Percentiles rank a stretch among this genome's conserved stretches.
These are phyloP conservation scores for Cherax destructor DNA, from an alignment of 1,140 invertebrate genomes.

Conservation along the genomic window DNA sequence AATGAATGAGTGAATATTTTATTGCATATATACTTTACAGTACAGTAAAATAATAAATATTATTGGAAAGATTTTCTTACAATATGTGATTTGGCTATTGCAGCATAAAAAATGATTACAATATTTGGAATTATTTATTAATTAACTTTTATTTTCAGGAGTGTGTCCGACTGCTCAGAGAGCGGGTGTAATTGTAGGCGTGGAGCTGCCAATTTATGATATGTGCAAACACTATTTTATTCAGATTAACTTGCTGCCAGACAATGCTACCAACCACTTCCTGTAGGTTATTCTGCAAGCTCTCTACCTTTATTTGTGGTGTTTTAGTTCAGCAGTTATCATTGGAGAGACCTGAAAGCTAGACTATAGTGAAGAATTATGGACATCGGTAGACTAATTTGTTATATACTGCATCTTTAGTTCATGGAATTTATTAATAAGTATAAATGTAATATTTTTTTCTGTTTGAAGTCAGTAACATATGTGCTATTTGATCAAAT, in stretches of 20 bases:
- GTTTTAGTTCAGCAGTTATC: neutral
- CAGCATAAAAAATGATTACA: too few relatives aligned
- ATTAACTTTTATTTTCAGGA: slow-evolving; percentile 77
- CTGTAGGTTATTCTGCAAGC: slow-evolving; percentile 80
- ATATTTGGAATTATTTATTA: neutral
- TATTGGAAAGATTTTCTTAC: too few relatives aligned
- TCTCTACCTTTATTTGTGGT: slow-evolving; percentile 10
- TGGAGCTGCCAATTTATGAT: slow-evolving; percentile 96
- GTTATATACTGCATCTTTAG: neutral
- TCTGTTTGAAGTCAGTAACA: too few relatives aligned
- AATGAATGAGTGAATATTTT: too few relatives aligned
- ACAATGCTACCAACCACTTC: slow-evolving; percentile 91
- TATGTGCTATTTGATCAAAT: too few relatives aligned
- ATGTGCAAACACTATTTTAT: slow-evolving; percentile 89
- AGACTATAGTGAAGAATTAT: neutral
- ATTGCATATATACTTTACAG: too few relatives aligned
- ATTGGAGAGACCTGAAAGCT: neutral
- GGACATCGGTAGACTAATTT: neutral
- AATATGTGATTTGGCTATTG: too few relatives aligned
- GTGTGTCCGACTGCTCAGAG: slow-evolving; percentile 93
- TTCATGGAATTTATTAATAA: too few relatives aligned
- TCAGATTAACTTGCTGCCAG: slow-evolving; percentile 81
- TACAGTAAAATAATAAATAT: too few relatives aligned
- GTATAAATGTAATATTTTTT: too few relatives aligned
- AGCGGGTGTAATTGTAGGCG: slow-evolving; percentile 93